These are phyloP conservation scores for Ctenosaura bakeri DNA, from an alignment of 2,797 vertebrate genomes.

Conservation along the genomic window DNA sequence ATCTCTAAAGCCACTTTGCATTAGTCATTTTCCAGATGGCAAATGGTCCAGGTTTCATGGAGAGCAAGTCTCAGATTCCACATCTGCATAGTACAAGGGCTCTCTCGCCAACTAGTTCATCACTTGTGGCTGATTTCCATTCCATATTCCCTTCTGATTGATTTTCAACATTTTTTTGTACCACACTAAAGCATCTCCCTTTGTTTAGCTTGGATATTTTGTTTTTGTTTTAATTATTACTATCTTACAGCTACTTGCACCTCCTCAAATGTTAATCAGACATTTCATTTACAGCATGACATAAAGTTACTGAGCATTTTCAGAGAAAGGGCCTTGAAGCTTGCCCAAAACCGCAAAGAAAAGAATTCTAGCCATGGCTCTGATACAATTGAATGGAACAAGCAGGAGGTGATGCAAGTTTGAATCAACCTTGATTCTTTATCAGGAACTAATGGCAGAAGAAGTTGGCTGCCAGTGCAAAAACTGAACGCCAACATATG, in stretches of 20 bases:
- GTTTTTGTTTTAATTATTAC: neutral
- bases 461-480: neutral
- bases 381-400: neutral
- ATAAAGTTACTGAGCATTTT: conserved; percentile 9
- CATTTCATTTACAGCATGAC: neutral
- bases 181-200: neutral
- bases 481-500: neutral
- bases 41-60: neutral
- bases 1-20: conserved; percentile 17
- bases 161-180: neutral
- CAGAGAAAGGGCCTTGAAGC: neutral
- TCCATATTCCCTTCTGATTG: conserved; percentile 12
- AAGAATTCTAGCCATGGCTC: neutral
- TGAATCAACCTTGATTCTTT: neutral
- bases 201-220: conserved; percentile 14
- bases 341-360: neutral
- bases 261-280: neutral
- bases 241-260: neutral
- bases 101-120: neutral
- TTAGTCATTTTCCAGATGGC: neutral
- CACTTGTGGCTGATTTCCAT: neutral
- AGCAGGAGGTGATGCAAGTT: neutral
- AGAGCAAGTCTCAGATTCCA: conserved; percentile 34
- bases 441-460: neutral
- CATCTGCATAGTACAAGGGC: accelerated